Evolutionary conservation across 2,797 vertebrate genomes (phyloP).

Genomic region (Valencia hispanica): DNA sequence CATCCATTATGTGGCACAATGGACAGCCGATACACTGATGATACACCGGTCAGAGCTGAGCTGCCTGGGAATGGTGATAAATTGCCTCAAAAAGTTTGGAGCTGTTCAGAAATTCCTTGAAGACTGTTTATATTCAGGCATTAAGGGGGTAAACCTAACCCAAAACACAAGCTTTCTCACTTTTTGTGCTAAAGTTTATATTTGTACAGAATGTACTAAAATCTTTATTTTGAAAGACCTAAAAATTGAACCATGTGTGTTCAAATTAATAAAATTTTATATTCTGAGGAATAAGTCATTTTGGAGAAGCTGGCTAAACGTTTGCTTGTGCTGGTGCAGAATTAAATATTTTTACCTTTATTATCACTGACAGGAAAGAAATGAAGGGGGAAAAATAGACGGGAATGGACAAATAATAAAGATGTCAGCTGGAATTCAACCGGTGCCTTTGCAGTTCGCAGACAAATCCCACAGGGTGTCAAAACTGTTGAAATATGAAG

Average conservation of each 20-base stretch:
- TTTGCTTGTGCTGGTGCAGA: background rate
- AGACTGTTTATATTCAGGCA: too few relatives aligned
- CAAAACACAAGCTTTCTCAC: too few relatives aligned
- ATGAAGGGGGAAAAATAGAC: conserved; percentile 3
- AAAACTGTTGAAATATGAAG: conserved; percentile 1
- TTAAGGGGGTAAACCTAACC: too few relatives aligned
- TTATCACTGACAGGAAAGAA: background rate
- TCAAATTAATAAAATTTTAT: background rate
- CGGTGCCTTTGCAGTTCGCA: background rate
- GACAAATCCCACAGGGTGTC: background rate
- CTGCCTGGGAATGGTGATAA: background rate
- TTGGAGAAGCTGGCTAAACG: background rate
- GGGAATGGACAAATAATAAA: conserved; percentile 1
- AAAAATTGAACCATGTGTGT: background rate
- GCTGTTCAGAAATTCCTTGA: background rate
- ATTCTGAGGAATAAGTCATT: background rate
- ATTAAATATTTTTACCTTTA: background rate
- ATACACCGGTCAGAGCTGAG: conserved; percentile 22
- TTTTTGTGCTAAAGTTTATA: background rate
- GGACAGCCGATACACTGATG: conserved; percentile 38
- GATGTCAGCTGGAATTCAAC: conserved; percentile 7
- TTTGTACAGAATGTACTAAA: background rate
- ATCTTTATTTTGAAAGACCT: background rate
- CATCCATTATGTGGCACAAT: conserved; percentile 60
- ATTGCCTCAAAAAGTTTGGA: conserved; percentile 1